phyloP scores from a whole-genome alignment of 2,113 vertebrate species.

The Scomber colias region DNA sequence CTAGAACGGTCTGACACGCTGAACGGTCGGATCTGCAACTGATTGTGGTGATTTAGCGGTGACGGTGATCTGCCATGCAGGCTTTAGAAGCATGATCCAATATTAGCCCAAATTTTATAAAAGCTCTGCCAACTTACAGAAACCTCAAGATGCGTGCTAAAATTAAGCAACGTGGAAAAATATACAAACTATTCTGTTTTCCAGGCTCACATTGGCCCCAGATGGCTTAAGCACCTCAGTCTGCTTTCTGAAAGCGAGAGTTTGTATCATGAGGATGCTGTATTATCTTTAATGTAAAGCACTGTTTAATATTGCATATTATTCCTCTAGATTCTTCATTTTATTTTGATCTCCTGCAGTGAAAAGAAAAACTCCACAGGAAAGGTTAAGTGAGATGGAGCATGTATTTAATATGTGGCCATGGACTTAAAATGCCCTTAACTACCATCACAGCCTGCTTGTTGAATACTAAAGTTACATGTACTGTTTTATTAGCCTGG shows the following conservation, averaged over 20 bases:
- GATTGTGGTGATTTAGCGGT: conserved; percentile 46
- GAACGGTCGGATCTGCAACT: conserved; percentile 34
- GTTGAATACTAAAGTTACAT: too few species aligned
- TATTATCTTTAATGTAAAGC: background rate
- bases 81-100: conserved; percentile 38
- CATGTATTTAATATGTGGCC: too few species aligned
- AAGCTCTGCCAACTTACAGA: conserved; percentile 35
- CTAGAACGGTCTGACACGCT: conserved; percentile 19
- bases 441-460: too few species aligned
- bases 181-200: conserved; percentile 42
- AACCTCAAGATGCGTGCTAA: conserved; percentile 41
- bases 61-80: conserved; percentile 18
- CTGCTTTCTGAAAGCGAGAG: background rate
- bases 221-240: conserved; percentile 15
- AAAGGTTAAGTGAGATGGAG: too few species aligned
- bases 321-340: too few species aligned
- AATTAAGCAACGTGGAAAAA: conserved; percentile 34
- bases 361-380: too few species aligned
- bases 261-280: background rate
- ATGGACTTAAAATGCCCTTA: too few species aligned
- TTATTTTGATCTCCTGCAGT: too few species aligned
- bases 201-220: conserved; percentile 33
- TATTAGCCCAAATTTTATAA: conserved; percentile 48
- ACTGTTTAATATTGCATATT: background rate
- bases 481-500: too few species aligned